Base-by-base conservation (phyloP, 2,797 vertebrate species). In the Pagetopsis macropterus region DNA sequence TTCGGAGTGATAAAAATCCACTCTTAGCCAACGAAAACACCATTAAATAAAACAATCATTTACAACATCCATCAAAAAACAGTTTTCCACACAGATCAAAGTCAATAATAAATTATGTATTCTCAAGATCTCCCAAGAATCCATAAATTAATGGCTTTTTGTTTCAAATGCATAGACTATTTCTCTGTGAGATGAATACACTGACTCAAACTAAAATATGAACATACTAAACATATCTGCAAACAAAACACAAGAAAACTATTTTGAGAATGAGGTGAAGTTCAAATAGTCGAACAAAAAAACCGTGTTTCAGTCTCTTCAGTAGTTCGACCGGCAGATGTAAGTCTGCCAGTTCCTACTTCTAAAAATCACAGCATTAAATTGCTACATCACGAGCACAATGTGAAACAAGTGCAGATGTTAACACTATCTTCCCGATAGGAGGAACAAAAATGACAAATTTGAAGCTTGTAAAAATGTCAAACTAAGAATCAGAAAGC, bases 61-160 rank as follows among this genome's bases (percentile, higher is more conserved):
- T 84, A 88, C 82, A 84, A 68, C 75, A 83, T 82, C 84, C 65
- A 78, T 83, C n/a, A 71, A 85, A 85, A 79, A 70, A 78, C 21
- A 33, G 6, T 43, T 65, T 58, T 33, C 55, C 75, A 84, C 71
- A 83, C 68, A 79, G 31, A 78, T 76, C 37, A 75, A 83, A 87
- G 63, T 84, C 57, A 83, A 72, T 78, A 88, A 85, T 86, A 88
- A 84, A 79, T 81, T 64, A 83, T 83, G 80, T 72, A 81, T 81
- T 86, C 80, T 86, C 74, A 72, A 79, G 72, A 78, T 74, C 58
- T 76, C 79, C 78, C 62, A 66, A 84, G 76, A 84, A 86, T 84
- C 66, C 62, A 78, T 63, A 84, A 61, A 14, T 73, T 81, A 69
- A 93, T 92, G 91, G 90, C 89, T 92, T 89, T 74, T 67, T 75